These are phyloP conservation scores for Parascotia fuliginaria DNA, from an alignment of 2,888 invertebrate species.

Conservation along the genomic window DNA sequence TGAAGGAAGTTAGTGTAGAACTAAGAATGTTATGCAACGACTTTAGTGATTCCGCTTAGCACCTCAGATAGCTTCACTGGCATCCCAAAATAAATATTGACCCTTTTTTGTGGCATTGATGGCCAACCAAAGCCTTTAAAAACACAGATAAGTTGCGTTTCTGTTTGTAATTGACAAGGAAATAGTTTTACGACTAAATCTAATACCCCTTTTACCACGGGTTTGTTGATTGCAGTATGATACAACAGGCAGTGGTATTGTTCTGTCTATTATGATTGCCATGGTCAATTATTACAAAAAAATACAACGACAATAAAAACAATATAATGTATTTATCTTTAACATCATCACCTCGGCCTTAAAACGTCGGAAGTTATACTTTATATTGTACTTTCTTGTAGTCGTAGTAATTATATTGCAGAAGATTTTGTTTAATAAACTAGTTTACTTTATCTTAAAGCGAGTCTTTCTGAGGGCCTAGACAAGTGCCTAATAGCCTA, in stretches of 20 bases:
- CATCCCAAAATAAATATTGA: conserved; percentile 47
- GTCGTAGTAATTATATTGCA: no score
- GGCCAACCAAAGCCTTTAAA: conserved; percentile 42
- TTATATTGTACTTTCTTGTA: no score
- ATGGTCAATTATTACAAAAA: no score
- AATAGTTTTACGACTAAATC: conserved; percentile 44
- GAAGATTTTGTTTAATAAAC: no score
- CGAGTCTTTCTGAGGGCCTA: no score
- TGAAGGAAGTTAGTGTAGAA: not conserved
- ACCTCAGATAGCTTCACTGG: conserved; percentile 8
- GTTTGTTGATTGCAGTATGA: conserved; percentile 21
- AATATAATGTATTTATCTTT: no score
- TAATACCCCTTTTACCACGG: conserved; percentile 46
- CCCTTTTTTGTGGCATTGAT: conserved; percentile 46
- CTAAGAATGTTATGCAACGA: not conserved
- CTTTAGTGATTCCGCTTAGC: not conserved
- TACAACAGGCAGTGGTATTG: conserved; percentile 10
- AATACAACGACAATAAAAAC: no score
- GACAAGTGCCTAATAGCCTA: no score
- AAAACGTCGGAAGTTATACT: no score
- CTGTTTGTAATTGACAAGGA: conserved; percentile 46
- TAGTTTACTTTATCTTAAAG: no score
- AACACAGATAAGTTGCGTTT: conserved; percentile 52
- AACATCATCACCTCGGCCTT: no score
- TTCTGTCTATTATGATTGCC: conserved; percentile 12